Percentiles rank a stretch among this genome's conserved stretches.
phyloP scores from a whole-genome alignment of 2,113 vertebrate species.

The Scomber scombrus region DNA sequence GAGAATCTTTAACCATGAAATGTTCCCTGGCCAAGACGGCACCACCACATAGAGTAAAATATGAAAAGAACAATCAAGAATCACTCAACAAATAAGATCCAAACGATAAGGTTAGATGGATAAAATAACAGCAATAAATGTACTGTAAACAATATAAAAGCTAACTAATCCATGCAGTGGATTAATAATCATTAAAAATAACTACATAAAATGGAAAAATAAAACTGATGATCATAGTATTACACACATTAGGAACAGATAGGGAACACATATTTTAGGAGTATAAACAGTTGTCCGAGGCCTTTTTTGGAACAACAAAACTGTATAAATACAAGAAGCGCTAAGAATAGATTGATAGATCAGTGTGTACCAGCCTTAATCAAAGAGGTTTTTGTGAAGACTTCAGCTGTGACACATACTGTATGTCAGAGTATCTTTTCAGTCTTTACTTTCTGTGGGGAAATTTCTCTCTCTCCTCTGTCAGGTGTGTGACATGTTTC shows the following conservation, averaged over 20 bases:
- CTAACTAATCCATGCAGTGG: too few relatives aligned
- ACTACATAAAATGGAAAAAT: too few relatives aligned
- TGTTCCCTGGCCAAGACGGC: background rate
- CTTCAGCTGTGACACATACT: background rate
- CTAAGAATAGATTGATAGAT: background rate
- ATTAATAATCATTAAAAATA: too few relatives aligned
- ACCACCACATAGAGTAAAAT: background rate
- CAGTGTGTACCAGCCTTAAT: background rate
- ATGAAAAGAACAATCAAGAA: background rate
- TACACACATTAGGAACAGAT: too few relatives aligned
- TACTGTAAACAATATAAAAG: too few relatives aligned
- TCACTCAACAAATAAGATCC: background rate
- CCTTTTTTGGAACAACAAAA: background rate
- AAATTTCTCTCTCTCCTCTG: conserved; percentile 5
- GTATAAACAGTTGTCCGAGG: background rate
- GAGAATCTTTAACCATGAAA: background rate
- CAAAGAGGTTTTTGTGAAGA: background rate
- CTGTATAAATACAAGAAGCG: background rate
- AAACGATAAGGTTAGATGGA: too few relatives aligned
- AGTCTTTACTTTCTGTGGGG: background rate
- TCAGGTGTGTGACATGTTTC: conserved; percentile 93
- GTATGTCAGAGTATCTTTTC: background rate
- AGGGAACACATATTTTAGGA: background rate
- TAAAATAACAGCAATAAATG: background rate
- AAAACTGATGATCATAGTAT: background rate